These are phyloP conservation scores for Nomada hirtipes DNA, from an alignment of 2,888 invertebrate species.

Conservation along the genomic window DNA sequence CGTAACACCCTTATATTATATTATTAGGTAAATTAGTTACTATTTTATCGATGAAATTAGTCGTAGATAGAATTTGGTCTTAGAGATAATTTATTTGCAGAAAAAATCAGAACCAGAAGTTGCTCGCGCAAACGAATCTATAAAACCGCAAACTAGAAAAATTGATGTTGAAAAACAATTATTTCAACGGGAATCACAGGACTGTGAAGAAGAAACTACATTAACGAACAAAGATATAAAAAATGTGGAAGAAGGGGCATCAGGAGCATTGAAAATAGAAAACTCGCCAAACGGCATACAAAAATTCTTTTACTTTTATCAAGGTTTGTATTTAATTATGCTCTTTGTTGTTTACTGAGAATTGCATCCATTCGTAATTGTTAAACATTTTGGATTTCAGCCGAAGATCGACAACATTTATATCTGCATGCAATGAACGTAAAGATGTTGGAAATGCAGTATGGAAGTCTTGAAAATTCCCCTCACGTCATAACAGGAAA, in stretches of 20 bases:
- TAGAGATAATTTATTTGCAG: conserved; percentile 14
- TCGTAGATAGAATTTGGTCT: conserved; percentile 10
- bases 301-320: conserved; percentile 92
- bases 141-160: background rate
- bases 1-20: too few species aligned
- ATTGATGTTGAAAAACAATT: conserved; percentile 17
- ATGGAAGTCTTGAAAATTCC: conserved; percentile 92
- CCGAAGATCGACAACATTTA: conserved; percentile 95
- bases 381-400: conserved; percentile 83
- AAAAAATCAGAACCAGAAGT: conserved; percentile 23
- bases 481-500: conserved; percentile 91
- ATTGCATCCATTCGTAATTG: background rate
- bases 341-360: background rate
- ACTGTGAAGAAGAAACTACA: conserved; percentile 19
- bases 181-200: conserved; percentile 12
- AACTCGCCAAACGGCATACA: conserved; percentile 55
- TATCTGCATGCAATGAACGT: conserved; percentile 96
- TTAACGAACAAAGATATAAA: conserved; percentile 17
- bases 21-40: background rate
- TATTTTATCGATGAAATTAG: background rate
- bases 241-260: conserved; percentile 30
- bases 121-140: conserved; percentile 7
- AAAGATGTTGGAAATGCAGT: conserved; percentile 94
- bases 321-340: conserved; percentile 86
- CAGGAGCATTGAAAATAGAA: conserved; percentile 9